These are phyloP conservation scores for Yponomeuta sedellus DNA, from an alignment of 2,888 invertebrate genomes.

Conservation along the genomic window DNA sequence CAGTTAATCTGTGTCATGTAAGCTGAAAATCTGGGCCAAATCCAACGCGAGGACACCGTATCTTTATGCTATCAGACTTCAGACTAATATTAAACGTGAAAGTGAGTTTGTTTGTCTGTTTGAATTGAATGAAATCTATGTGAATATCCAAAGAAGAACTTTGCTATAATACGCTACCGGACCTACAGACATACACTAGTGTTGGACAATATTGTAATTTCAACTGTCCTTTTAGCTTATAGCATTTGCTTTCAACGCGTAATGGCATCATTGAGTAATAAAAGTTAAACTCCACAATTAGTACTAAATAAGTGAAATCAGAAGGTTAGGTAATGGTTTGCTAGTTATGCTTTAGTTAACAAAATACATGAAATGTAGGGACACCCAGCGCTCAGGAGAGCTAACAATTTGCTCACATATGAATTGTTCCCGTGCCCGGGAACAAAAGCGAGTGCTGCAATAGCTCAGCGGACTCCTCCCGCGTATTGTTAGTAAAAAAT, in stretches of 20 bases:
- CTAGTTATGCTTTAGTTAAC: not conserved
- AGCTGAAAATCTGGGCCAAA: slow-evolving; percentile 59
- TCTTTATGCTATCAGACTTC: not conserved
- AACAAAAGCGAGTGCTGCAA: no score
- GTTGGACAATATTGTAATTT: not conserved
- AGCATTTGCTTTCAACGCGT: not conserved
- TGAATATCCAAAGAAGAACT: no score
- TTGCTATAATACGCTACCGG: no score
- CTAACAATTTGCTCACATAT: no score
- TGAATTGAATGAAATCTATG: no score
- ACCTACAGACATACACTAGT: no score
- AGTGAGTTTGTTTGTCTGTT: no score
- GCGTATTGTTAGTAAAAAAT: no score
- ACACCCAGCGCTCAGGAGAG: no score
- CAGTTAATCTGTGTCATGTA: slow-evolving; percentile 53
- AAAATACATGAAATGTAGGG: not conserved
- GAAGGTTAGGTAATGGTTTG: not conserved
- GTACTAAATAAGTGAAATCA: not conserved
- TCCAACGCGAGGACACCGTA: slow-evolving; percentile 31
- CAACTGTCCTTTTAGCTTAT: not conserved
- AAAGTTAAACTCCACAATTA: not conserved
- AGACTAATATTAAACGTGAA: no score
- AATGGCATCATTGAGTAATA: not conserved
- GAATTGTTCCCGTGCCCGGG: no score
- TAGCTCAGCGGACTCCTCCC: no score